Evolutionary conservation across 2,113 vertebrate genomes (phyloP).

Genomic region (Raja brachyura): DNA sequence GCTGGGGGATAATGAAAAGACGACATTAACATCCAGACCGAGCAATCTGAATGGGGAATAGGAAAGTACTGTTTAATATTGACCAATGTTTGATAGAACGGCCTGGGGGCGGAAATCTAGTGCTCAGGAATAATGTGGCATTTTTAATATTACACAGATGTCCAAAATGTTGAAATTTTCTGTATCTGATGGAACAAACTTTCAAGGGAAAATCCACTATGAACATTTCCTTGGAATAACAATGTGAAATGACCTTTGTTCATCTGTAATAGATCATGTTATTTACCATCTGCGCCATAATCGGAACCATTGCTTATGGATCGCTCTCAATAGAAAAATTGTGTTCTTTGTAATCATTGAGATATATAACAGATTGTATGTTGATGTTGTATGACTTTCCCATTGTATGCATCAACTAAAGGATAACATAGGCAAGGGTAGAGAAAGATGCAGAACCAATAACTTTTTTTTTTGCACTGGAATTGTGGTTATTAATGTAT

Average conservation of each 20-base stretch:
- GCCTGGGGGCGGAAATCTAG: neutral
- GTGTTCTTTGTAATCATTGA: neutral
- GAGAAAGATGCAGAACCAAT: neutral
- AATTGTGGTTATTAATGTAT: neutral
- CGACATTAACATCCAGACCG: neutral
- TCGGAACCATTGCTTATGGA: neutral
- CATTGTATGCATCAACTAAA: neutral
- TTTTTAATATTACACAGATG: slow-evolving; percentile 1
- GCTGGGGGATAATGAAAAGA: too few relatives aligned
- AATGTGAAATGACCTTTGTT: neutral
- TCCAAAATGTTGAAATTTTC: neutral
- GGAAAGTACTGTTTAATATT: neutral
- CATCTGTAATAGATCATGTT: neutral
- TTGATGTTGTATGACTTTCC: neutral
- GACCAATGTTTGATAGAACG: neutral
- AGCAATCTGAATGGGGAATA: neutral
- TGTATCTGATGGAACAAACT: neutral
- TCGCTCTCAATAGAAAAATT: neutral
- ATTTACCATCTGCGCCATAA: neutral
- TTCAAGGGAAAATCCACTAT: neutral
- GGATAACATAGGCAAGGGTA: neutral
- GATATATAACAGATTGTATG: neutral
- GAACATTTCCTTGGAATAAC: neutral
- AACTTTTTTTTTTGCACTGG: neutral
- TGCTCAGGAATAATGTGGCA: neutral